These are phyloP conservation scores for Naja naja DNA, from an alignment of 2,113 vertebrate species.

Conservation along the genomic window DNA sequence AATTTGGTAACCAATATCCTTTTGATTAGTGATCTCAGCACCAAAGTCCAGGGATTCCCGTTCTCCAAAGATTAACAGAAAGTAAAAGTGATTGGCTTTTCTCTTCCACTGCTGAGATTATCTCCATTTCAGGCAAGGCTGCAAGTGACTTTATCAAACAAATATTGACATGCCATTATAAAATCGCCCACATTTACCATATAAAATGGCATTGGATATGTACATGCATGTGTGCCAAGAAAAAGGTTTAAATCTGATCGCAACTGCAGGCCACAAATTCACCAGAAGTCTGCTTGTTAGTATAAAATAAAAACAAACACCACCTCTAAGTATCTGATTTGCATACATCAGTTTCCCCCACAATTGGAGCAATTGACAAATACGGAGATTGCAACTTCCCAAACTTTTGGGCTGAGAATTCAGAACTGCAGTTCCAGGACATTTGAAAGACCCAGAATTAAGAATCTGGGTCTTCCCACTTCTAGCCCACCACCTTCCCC, in stretches of 20 bases:
- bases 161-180: neutral
- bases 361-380: neutral
- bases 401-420: neutral
- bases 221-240: neutral
- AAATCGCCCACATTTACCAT: neutral
- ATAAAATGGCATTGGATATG: neutral
- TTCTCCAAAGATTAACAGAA: neutral
- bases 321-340: neutral
- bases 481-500: neutral
- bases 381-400: neutral
- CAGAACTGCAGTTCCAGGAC: neutral
- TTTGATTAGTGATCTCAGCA: neutral
- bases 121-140: neutral
- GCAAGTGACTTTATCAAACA: neutral
- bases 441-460: neutral
- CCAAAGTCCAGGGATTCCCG: neutral
- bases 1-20: neutral
- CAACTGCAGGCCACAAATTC: neutral
- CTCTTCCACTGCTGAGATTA: neutral
- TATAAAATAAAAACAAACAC: neutral
- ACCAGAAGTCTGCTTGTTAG: neutral
- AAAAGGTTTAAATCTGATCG: neutral
- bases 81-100: neutral
- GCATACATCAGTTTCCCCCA: neutral
- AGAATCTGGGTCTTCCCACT: neutral